Evolutionary conservation across 2,113 vertebrate genomes (phyloP).

Genomic region (Clupea harengus): DNA sequence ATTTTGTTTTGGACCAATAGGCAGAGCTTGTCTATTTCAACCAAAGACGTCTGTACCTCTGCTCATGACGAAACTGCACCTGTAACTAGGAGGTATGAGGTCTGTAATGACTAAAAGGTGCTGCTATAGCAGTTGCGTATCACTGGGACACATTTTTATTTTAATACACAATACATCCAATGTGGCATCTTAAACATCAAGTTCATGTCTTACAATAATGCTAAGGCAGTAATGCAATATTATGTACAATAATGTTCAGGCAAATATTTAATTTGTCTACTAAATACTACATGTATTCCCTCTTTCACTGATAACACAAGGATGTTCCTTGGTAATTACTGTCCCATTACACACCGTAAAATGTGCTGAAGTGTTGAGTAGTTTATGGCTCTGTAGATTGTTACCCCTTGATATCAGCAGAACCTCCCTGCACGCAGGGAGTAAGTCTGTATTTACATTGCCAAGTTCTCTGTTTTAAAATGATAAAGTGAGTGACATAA

Average conservation of each 20-base stretch:
- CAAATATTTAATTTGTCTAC: background rate
- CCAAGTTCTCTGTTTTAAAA: constrained; percentile 36
- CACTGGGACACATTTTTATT: background rate
- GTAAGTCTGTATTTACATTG: constrained; percentile 47
- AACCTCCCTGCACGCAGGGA: constrained; percentile 19
- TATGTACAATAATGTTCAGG: background rate
- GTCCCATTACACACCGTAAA: constrained; percentile 41
- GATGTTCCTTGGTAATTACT: background rate
- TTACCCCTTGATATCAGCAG: constrained; percentile 35
- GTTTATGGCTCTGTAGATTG: constrained; percentile 40
- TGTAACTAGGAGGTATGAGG: background rate
- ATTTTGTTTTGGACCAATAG: background rate
- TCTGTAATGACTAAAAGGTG: background rate
- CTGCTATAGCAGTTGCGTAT: background rate
- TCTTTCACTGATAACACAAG: constrained; percentile 19
- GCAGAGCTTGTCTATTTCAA: background rate
- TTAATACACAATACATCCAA: background rate
- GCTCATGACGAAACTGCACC: background rate
- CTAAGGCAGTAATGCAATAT: background rate
- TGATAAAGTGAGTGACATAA: constrained; percentile 43
- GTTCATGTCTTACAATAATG: background rate
- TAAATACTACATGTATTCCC: background rate
- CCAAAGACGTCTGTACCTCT: background rate
- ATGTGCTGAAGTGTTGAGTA: constrained; percentile 1
- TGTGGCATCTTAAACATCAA: background rate